Conservation (phyloP, 2,797 vertebrate genomes). For the Myiothlypis coronata region DNA sequence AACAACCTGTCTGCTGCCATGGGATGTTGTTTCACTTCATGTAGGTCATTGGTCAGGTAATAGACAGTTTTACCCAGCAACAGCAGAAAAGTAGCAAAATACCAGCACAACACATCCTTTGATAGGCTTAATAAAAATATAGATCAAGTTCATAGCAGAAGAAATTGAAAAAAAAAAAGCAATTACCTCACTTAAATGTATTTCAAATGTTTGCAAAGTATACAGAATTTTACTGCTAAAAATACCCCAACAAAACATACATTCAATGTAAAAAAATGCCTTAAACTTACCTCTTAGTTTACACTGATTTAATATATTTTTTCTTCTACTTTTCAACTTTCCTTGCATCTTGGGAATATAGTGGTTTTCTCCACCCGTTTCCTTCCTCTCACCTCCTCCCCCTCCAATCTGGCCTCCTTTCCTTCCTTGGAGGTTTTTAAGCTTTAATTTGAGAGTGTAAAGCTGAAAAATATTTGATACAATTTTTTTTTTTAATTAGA, state of each 20-base stretch:
- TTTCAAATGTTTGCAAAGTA: background rate
- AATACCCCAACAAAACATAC: constrained; percentile 33
- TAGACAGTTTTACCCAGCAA: constrained; percentile 26
- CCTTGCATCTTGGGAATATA: constrained; percentile 68
- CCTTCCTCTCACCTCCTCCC: constrained; percentile 71
- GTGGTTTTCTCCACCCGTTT: constrained; percentile 67
- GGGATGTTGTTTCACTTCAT: constrained; percentile 24
- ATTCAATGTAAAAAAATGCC: constrained; percentile 61
- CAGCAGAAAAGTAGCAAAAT: constrained; percentile 33
- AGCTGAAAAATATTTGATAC: constrained; percentile 72
- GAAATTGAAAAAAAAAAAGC: background rate
- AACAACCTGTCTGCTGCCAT: constrained; percentile 28
- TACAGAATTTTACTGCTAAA: constrained; percentile 26
- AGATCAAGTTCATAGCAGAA: background rate
- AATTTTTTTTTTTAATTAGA: constrained; percentile 69
- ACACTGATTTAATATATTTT: constrained; percentile 70
- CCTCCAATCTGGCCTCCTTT: constrained; percentile 67
- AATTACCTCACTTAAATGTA: constrained; percentile 28
- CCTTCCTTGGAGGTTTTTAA: constrained; percentile 68
- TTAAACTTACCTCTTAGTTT: constrained; percentile 68
- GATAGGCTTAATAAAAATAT: constrained; percentile 20
- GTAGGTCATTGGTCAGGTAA: constrained; percentile 25
- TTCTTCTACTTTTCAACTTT: constrained; percentile 71
- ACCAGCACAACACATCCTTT: constrained; percentile 15
- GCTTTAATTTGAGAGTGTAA: constrained; percentile 69